Conservation (phyloP, 2,888 invertebrate species). For the Mythimna ferrago region DNA sequence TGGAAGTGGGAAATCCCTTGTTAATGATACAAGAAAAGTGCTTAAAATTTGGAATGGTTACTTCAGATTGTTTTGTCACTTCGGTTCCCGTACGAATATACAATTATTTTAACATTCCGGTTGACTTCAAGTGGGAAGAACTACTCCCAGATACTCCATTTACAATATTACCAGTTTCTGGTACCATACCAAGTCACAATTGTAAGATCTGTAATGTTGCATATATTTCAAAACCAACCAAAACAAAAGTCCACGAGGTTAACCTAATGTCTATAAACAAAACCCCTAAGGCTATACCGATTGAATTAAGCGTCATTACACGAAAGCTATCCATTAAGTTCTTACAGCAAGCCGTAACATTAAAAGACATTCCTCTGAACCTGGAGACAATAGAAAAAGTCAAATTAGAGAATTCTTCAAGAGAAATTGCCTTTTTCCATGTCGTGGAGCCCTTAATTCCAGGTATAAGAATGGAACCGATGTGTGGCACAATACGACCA, state of each 20-base stretch:
- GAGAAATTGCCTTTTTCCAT: conserved; percentile 87
- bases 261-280: conserved; percentile 74
- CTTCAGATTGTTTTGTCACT: conserved; percentile 81
- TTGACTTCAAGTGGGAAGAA: conserved; percentile 80
- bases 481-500: conserved; percentile 87
- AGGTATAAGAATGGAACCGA: conserved; percentile 88
- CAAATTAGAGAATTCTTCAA: conserved; percentile 88
- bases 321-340: conserved; percentile 85
- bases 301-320: conserved; percentile 81
- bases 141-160: conserved; percentile 80
- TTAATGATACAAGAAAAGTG: conserved; percentile 77
- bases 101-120: conserved; percentile 80
- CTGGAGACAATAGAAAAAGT: conserved; percentile 83
- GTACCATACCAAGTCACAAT: conserved; percentile 77
- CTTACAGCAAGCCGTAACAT: conserved; percentile 76
- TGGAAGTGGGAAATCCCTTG: conserved; percentile 77
- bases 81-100: conserved; percentile 81
- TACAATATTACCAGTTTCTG: conserved; percentile 79
- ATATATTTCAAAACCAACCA: conserved; percentile 79
- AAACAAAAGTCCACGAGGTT: conserved; percentile 83
- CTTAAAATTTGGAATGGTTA: conserved; percentile 87
- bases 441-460: conserved; percentile 87
- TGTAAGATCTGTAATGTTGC: conserved; percentile 81
- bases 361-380: conserved; percentile 85
- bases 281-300: conserved; percentile 68